Percentiles rank a stretch among this genome's conserved stretches.
Conservation (phyloP, 2,113 vertebrate genomes). For the Tragulus kanchil region DNA sequence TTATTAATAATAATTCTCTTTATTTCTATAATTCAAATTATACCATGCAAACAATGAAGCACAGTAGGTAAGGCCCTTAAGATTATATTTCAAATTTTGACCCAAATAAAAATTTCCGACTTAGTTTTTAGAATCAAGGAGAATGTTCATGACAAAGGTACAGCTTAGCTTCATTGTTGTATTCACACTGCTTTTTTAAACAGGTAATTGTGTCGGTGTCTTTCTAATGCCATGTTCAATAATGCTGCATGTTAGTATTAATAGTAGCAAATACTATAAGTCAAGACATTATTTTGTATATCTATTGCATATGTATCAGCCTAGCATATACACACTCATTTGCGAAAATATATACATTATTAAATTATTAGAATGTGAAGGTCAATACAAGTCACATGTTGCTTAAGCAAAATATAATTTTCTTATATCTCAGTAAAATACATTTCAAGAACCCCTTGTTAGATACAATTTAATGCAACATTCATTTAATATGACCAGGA, state of each 20-base stretch:
- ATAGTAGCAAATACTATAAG: neutral
- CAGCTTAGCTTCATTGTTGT: neutral
- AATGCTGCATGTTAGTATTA: neutral
- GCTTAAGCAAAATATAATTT: neutral
- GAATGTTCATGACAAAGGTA: neutral
- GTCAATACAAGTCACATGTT: neutral
- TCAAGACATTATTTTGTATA: neutral
- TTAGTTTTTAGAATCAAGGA: neutral
- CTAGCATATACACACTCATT: neutral
- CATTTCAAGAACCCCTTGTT: neutral
- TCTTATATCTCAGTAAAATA: neutral
- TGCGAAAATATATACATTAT: neutral
- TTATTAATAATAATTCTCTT: neutral
- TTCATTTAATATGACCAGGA: neutral
- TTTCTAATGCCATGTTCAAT: neutral
- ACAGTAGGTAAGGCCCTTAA: neutral
- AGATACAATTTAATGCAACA: neutral
- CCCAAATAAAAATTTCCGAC: neutral
- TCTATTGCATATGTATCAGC: neutral
- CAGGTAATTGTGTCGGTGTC: neutral
- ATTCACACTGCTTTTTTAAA: neutral
- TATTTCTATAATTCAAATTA: neutral
- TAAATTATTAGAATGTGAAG: neutral
- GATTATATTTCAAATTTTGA: neutral
- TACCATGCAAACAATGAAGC: neutral